Evolutionary conservation across 1,140 invertebrate species (phyloP).

Genomic region (Agrypnia vestita): DNA sequence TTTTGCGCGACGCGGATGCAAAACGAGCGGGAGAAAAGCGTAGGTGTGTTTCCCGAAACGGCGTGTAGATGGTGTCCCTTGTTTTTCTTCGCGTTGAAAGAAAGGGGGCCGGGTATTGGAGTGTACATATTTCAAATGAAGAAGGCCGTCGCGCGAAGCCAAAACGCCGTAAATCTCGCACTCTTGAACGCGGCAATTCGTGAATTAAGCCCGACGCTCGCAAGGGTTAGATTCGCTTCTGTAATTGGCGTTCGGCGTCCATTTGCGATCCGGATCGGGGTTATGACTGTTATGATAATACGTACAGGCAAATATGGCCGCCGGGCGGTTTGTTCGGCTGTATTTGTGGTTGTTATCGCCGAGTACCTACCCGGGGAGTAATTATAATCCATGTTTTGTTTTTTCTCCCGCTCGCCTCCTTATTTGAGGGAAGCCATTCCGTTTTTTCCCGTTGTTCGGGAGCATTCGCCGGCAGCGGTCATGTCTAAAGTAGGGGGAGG

Average conservation of each 20-base stretch:
- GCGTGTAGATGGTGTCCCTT: conserved; percentile 47
- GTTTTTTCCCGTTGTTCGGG: conserved; percentile 38
- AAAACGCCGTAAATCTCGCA: conserved; percentile 28
- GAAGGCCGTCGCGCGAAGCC: conserved; percentile 20
- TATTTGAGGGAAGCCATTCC: conserved; percentile 40
- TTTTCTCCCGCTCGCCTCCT: conserved; percentile 16
- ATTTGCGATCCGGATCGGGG: neutral
- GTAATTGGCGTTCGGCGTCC: neutral
- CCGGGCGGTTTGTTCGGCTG: conserved; percentile 9
- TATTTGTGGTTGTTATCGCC: conserved; percentile 30
- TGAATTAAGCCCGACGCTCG: neutral
- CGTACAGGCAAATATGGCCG: conserved; percentile 34
- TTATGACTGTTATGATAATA: conserved; percentile 43
- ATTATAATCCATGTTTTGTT: conserved; percentile 47
- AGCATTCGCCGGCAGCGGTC: neutral
- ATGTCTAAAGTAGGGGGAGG: neutral
- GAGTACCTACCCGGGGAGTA: conserved; percentile 33
- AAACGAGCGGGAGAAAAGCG: conserved; percentile 27
- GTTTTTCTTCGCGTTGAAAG: conserved; percentile 46
- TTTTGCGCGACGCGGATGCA: neutral
- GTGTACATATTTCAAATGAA: conserved; percentile 50
- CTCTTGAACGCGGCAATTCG: conserved; percentile 12
- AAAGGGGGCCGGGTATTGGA: conserved; percentile 48
- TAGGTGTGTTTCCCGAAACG: conserved; percentile 36
- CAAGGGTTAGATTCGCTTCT: neutral